Evolutionary conservation across 2,113 vertebrate species (phyloP), one percentile per base, ranked within the genome.

Genomic region (Misgurnus anguillicaudatus): DNA sequence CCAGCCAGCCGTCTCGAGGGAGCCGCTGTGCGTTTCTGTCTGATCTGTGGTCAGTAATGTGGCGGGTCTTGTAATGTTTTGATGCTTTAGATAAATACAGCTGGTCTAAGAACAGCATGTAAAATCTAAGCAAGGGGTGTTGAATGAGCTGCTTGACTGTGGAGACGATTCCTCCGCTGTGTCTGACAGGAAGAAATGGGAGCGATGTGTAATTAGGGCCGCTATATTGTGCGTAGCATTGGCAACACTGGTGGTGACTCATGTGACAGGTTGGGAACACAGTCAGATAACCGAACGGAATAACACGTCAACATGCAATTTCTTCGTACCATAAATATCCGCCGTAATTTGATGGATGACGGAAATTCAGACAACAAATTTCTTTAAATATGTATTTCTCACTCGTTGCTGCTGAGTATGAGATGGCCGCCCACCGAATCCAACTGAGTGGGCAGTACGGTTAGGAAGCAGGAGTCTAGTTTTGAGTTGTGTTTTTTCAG

Each of bases 201-300:
- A 38, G 6, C 67, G 24, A 69, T 79, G 19, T 24, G 38, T 79
- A 51, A 79, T 82, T 75, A 82, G 53, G 42, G 64, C 58, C 77
- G 9, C 61, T 78, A 55, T 75, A 78, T 74, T 82, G 53, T 42
- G 55, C 19, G 61, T 39, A 62, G 80, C 73, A 65, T 39, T 24
- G 61, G 19, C 45, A 16, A 76, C 21, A 8, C 10, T 45, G 47
- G 45, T 51, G 47, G 2, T 63, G 68, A 55, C 69, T 61, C 70
- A 72, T 42, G 21, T 67, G 63, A 72, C 47, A 69, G 24, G 38
- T 41, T 68, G 31, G 38, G 45, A 79, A 74, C 78, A 47, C 53
- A 57, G 38, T 73, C 53, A 58, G 38, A 74, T 47, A 58, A 73
- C 62, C 42, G 60, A 48, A 51, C 39, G 63, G 78, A 53, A 64